Evolutionary conservation across 2,888 invertebrate species (phyloP).

Genomic region (Cyclophora punctaria): DNA sequence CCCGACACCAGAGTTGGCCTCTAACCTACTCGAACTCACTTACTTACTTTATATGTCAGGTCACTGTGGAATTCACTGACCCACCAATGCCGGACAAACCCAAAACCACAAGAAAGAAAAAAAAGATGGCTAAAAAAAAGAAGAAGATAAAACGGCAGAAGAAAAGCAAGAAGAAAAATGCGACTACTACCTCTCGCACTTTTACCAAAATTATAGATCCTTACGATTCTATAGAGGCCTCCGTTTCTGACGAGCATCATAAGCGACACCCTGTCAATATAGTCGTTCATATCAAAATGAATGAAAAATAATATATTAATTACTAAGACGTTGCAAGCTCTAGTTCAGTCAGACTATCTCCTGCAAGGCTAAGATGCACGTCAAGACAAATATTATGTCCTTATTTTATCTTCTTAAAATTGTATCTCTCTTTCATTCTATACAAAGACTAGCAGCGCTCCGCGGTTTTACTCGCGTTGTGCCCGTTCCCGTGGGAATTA

Average conservation of each 20-base stretch:
- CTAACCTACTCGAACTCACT: too few species aligned
- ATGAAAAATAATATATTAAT: neutral
- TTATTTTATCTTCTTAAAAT: too few species aligned
- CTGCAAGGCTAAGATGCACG: too few species aligned
- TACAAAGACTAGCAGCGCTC: too few species aligned
- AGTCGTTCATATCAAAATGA: constrained; percentile 12
- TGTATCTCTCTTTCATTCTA: too few species aligned
- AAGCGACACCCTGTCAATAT: constrained; percentile 4
- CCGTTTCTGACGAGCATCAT: neutral
- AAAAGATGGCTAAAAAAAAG: neutral
- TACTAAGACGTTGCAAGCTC: too few species aligned
- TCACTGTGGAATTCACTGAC: neutral
- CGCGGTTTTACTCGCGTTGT: too few species aligned
- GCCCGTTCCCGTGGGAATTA: too few species aligned
- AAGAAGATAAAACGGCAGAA: constrained; percentile 1
- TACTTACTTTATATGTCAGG: too few species aligned
- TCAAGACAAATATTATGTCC: too few species aligned
- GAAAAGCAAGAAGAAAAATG: neutral
- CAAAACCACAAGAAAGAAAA: neutral
- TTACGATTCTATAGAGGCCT: neutral
- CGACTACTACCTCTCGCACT: neutral
- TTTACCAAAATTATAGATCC: neutral
- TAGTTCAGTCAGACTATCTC: too few species aligned
- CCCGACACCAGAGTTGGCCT: too few species aligned
- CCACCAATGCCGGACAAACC: neutral